A percentile compares a stretch with the other conserved stretches of the same genome.
Conservation (phyloP, 2,888 invertebrate species). For the Troides aeacus region DNA sequence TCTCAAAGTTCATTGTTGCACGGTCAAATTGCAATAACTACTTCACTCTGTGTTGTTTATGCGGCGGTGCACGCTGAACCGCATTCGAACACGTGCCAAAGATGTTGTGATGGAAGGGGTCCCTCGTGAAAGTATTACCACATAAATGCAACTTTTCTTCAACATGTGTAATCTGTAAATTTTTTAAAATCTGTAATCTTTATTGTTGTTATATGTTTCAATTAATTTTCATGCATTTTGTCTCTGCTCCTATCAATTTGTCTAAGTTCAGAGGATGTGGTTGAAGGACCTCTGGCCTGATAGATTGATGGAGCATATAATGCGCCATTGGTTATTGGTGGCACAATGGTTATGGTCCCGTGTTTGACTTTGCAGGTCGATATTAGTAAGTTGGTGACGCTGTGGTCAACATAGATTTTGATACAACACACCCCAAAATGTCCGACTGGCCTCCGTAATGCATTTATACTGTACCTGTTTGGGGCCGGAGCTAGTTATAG, state of each 20-base stretch:
- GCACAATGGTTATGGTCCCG: constrained; percentile 64
- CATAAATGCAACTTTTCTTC: background rate
- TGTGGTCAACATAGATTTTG: constrained; percentile 66
- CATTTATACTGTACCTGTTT: constrained; percentile 67
- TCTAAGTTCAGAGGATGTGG: constrained; percentile 7
- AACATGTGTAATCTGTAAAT: constrained; percentile 4
- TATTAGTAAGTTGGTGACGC: constrained; percentile 75
- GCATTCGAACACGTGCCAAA: constrained; percentile 26
- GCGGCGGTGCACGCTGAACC: background rate
- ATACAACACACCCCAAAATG: constrained; percentile 61
- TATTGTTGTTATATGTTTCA: constrained; percentile 8
- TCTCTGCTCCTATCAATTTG: constrained; percentile 20
- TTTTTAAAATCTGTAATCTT: background rate
- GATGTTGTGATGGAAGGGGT: constrained; percentile 24
- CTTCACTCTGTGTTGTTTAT: constrained; percentile 2
- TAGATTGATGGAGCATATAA: constrained; percentile 19
- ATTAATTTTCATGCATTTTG: constrained; percentile 12
- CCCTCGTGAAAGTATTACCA: constrained; percentile 8
- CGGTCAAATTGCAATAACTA: background rate
- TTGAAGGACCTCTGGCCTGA: constrained; percentile 8
- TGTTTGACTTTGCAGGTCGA: constrained; percentile 81
- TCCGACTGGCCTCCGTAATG: constrained; percentile 56
- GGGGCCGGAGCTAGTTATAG: constrained; percentile 46
- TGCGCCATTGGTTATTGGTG: constrained; percentile 10
- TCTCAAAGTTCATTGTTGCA: background rate